Evolutionary conservation across 2,113 vertebrate species (phyloP), one percentile per base, ranked within the genome.

Genomic region (Aegithalos caudatus): DNA sequence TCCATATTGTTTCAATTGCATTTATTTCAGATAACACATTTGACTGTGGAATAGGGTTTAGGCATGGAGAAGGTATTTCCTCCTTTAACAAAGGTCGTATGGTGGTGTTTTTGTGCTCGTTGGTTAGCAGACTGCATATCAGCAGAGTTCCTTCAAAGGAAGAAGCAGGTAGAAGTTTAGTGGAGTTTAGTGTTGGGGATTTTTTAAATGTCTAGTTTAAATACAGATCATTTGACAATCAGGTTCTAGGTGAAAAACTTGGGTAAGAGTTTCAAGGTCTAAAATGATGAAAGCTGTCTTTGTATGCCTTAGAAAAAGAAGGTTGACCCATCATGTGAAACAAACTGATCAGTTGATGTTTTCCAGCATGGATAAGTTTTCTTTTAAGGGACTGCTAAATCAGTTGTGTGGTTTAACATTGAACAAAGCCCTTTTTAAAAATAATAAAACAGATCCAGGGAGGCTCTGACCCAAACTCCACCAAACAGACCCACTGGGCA

Each of bases 181-280:
- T 5, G 0, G 3, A 13, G 4, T 40, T 65, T 29, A 31, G 33
- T 45, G 24, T 47, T 40, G 29, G 19, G 2, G 4, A 10, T 35
- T 48, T 53, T n/a, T 51, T n/a, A 3, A 24, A 25, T 47, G 27
- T 56, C 3, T 57, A 19, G 6, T 72, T 82, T 19, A 71, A 79
- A 77, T 33, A 17, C 11, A 28, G n/a, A 51, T 31, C 0, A 3
- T 28, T 60, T 80, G 10, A 48, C 18, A 9, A 0, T 79, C 38
- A 18, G 9, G 4, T 65, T 72, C 31, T 69, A 22, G 8, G 15
- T 51, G 18, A 45, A 82, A 72, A 67, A 47, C 6, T 40, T 66
- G 19, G 3, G 11, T 19, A 53, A n/a, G 53, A 27, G 1, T 74
- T 85, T 23, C 24, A 14, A 24, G 35, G 23, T 76, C 10, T 35